Conservation (phyloP, 2,797 vertebrate species). For the Carcharodon carcharias region DNA sequence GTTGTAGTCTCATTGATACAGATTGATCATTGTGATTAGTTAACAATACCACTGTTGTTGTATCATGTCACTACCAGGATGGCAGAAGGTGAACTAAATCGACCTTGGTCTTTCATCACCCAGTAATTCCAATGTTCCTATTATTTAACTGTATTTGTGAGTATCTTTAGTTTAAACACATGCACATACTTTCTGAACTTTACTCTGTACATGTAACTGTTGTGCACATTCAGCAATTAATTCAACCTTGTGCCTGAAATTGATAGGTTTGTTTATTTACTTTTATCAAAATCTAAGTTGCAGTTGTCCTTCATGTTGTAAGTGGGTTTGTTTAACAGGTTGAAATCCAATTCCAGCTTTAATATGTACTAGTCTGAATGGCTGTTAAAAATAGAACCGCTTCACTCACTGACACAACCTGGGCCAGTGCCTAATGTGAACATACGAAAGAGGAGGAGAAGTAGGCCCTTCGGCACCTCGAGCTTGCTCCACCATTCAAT, state of each 20-base stretch:
- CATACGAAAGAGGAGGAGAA: no score
- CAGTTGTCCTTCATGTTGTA: background rate
- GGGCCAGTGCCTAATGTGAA: background rate
- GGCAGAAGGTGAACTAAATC: background rate
- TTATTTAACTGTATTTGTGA: background rate
- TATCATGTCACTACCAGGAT: background rate
- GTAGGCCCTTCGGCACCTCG: no score
- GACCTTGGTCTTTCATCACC: background rate
- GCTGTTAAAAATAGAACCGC: background rate
- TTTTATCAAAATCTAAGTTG: background rate
- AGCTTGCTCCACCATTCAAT: no score
- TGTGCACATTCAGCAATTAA: background rate
- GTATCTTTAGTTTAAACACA: background rate
- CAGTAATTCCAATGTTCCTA: background rate
- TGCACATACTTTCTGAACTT: background rate
- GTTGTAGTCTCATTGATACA: background rate
- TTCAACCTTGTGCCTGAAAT: background rate
- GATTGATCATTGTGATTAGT: background rate
- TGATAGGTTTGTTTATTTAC: background rate
- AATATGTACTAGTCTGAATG: background rate
- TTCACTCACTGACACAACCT: background rate
- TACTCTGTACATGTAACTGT: background rate
- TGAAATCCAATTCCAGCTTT: background rate
- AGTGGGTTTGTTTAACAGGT: background rate
- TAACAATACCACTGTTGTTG: background rate